A percentile compares a stretch with the other conserved stretches of the same genome.
These are phyloP conservation scores for Orientallactaga sibirica DNA, from an alignment of 2,797 vertebrate species.

Conservation along the genomic window DNA sequence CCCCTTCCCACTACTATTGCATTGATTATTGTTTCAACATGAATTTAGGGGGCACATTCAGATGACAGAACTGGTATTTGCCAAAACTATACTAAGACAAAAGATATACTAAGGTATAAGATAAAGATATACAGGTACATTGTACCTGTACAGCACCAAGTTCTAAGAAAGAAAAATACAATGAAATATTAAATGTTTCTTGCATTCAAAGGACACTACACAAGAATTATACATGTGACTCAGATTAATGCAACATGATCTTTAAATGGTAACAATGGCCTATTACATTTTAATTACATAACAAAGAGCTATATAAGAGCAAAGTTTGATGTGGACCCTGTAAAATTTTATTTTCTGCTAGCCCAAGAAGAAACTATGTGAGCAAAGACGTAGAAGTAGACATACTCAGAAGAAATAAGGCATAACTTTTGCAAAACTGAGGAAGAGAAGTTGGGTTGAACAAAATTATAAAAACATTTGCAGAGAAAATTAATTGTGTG, in stretches of 20 bases:
- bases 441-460: constrained; percentile 23
- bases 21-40: neutral
- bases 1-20: neutral
- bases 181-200: constrained; percentile 19
- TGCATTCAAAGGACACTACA: constrained; percentile 4
- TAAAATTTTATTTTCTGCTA: constrained; percentile 58
- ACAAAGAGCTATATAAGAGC: constrained; percentile 36
- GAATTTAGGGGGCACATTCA: neutral
- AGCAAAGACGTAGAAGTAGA: neutral
- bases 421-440: constrained; percentile 34
- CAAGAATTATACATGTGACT: neutral
- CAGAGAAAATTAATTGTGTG: constrained; percentile 39
- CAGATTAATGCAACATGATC: neutral
- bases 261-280: neutral
- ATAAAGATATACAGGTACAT: neutral
- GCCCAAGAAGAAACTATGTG: neutral
- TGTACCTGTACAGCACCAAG: constrained; percentile 22
- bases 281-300: neutral
- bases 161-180: neutral
- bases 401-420: constrained; percentile 32
- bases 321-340: neutral
- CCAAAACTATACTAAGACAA: neutral
- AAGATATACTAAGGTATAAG: no score
- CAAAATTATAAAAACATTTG: constrained; percentile 41
- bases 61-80: neutral